These are phyloP conservation scores for Sphyrna mokarran DNA, from an alignment of 2,113 vertebrate species.

Conservation along the genomic window DNA sequence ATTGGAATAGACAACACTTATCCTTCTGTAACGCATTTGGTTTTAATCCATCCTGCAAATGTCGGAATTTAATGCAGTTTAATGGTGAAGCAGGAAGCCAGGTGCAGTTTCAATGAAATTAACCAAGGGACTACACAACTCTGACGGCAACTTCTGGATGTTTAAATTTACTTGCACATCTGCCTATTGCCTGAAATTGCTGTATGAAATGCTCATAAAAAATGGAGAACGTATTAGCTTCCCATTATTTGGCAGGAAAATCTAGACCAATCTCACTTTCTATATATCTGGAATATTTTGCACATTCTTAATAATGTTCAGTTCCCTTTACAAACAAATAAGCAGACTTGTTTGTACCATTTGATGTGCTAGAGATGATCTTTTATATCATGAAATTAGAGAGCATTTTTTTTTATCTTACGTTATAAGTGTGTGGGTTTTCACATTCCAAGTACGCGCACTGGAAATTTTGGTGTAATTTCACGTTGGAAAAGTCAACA, in stretches of 20 bases:
- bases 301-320: too few relatives aligned
- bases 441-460: background rate
- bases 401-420: background rate
- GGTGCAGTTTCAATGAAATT: background rate
- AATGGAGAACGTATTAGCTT: background rate
- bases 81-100: background rate
- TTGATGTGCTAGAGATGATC: background rate
- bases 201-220: background rate
- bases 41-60: background rate
- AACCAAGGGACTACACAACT: background rate
- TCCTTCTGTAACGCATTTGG: too few relatives aligned
- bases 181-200: background rate
- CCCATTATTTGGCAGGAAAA: background rate
- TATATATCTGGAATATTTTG: background rate
- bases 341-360: background rate
- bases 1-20: too few relatives aligned
- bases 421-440: background rate
- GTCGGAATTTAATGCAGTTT: background rate
- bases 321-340: background rate
- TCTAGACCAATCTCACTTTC: background rate
- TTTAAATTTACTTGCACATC: background rate
- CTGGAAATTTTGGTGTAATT: background rate
- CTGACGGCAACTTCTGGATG: too few relatives aligned
- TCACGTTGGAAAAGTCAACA: background rate
- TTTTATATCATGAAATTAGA: background rate